These are phyloP conservation scores for Notarius lentiginosus DNA, from an alignment of 2,113 vertebrate genomes.

Conservation along the genomic window DNA sequence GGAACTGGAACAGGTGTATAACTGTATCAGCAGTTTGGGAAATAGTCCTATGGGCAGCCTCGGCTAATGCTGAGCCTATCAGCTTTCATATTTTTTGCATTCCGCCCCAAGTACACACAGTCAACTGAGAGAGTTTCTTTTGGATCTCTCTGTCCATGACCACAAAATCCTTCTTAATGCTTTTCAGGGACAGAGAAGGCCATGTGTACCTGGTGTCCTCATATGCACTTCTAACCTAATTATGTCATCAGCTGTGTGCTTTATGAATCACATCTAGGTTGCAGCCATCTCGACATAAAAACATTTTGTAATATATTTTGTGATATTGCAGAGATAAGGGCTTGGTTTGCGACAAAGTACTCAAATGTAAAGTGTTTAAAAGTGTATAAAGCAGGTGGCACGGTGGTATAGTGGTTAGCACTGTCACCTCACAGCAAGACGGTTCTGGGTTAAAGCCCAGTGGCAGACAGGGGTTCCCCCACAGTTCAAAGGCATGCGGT, in stretches of 20 bases:
- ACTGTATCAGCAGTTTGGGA: neutral
- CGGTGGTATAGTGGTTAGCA: too few species aligned
- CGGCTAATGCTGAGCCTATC: neutral
- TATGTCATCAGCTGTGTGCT: neutral
- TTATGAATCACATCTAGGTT: neutral
- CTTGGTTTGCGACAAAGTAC: neutral
- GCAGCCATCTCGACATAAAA: neutral
- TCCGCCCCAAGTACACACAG: neutral
- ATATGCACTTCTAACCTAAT: neutral
- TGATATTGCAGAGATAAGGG: neutral
- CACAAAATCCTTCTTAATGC: neutral
- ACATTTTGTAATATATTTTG: neutral
- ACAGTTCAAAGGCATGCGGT: too few species aligned
- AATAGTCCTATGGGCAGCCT: neutral
- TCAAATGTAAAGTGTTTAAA: neutral
- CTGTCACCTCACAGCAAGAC: too few species aligned
- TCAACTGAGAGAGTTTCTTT: neutral
- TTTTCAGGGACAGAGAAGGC: neutral
- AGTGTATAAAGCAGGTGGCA: neutral
- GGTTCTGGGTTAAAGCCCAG: too few species aligned
- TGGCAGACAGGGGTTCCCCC: too few species aligned
- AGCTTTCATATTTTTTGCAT: neutral
- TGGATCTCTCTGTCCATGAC: neutral
- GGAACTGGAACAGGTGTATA: neutral
- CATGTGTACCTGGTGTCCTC: neutral